Evolutionary conservation across 2,113 vertebrate genomes (phyloP).

Genomic region (Syrrhaptes paradoxus): DNA sequence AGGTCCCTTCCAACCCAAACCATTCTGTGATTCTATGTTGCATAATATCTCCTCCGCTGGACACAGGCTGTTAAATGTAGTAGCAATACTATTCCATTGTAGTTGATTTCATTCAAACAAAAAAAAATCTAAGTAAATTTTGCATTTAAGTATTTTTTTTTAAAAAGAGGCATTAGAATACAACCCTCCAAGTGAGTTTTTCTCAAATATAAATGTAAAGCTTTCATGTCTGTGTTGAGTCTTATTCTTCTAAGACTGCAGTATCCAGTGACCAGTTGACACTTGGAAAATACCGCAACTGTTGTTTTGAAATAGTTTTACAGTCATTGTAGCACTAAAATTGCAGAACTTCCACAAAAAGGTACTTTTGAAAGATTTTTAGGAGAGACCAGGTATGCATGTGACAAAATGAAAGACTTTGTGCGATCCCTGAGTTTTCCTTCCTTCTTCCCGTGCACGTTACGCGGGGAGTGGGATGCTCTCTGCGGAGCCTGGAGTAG

Average conservation of each 20-base stretch:
- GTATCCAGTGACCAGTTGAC: not conserved
- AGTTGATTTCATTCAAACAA: not conserved
- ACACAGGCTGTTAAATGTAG: not conserved
- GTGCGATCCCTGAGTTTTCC: not conserved
- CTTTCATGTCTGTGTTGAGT: not conserved
- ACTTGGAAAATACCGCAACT: not conserved
- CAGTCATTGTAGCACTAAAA: not conserved
- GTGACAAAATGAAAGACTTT: not conserved
- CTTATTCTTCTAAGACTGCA: not conserved
- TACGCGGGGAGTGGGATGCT: not conserved
- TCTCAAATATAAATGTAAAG: not conserved
- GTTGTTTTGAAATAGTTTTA: not conserved
- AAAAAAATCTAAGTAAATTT: conserved; percentile 2
- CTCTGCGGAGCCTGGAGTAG: not conserved
- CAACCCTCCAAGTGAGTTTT: not conserved
- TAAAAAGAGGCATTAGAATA: not conserved
- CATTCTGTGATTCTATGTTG: not conserved
- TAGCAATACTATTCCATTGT: not conserved
- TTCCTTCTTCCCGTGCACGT: not conserved
- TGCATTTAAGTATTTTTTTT: not conserved
- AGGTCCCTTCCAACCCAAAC: no score
- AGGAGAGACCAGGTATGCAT: not conserved
- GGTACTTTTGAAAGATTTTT: not conserved
- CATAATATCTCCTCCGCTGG: not conserved
- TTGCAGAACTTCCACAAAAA: not conserved